Evolutionary conservation across 2,888 invertebrate species (phyloP), one percentile per base, ranked within the genome.

Genomic region (Cheilosia impressa): DNA sequence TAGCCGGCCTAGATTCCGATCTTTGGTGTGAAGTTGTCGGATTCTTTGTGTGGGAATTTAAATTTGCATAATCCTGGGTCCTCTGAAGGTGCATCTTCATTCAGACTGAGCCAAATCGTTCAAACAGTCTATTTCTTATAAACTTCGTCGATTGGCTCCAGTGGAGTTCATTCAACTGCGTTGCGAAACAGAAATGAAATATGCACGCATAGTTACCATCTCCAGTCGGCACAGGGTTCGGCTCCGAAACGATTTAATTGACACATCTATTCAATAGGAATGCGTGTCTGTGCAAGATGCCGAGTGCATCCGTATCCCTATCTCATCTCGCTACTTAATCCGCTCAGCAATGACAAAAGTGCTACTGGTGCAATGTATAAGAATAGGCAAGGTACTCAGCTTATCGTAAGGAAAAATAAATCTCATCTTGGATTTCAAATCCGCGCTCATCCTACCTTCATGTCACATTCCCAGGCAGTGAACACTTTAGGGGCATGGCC

Each of bases 401-500:
- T 15, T 9, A 65, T 34, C 10, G 2, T 38, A 9, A n/a, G 22
- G 22, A 24, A 63, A 27, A 34, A 41, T 22, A 27, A 7, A 6
- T 13, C 27, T 47, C 47, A 24, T 55, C 43, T 41, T 55, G 22
- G 6, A 47, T 69, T 60, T 68, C 22, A 43, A 24, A 52, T 2
- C 50, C 10, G 38, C 10, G 38, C 19, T 69, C 27, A 62, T 53
- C 71, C 38, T 78, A n/a, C 17, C 19, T 10, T 50, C 62, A 27
- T 57, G 47, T 63, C 13, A 41, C 71, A 63, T 65, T 78, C 62
- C 45, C 57, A 57, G 50, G 38, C 45, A 55, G 50, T 50, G 71
- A 31, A 43, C 15, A 63, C 22, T n/a, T 71, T 19, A 66, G 45
- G 45, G 17, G 45, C 7, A 17, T 45, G 17, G 45, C 5, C 2